These are phyloP conservation scores for Hippocampus kuda DNA, from an alignment of 2,797 vertebrate genomes.

Conservation along the genomic window DNA sequence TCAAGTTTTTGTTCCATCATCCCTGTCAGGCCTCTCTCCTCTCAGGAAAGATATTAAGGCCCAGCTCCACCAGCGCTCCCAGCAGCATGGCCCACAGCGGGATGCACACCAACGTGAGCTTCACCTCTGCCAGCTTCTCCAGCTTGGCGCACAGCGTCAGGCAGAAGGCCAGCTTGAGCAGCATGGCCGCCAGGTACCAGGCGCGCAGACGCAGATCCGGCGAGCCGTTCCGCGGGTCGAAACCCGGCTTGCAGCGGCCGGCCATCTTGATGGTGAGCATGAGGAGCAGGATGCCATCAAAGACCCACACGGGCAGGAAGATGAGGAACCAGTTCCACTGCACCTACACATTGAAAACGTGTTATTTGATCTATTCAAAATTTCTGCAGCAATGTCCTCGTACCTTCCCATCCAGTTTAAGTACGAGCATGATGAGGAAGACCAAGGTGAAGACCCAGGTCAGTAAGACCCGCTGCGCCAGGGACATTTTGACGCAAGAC, in stretches of 20 bases:
- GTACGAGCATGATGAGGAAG: constrained; percentile 90
- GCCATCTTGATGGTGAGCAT: constrained; percentile 92
- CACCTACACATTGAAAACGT: constrained; percentile 50
- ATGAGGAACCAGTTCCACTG: constrained; percentile 98
- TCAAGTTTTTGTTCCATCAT: neutral
- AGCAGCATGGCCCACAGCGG: constrained; percentile 85
- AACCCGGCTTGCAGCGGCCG: constrained; percentile 83
- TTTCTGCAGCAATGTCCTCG: neutral
- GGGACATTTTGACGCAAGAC: constrained; percentile 77
- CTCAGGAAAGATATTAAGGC: constrained; percentile 81
- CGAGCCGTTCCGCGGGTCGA: constrained; percentile 82
- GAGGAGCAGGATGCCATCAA: constrained; percentile 87
- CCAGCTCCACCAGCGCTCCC: constrained; percentile 84
- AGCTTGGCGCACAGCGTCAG: constrained; percentile 84
- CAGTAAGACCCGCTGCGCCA: constrained; percentile 90
- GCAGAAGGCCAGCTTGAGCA: constrained; percentile 89
- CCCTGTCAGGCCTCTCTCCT: constrained; percentile 68
- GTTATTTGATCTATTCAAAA: neutral
- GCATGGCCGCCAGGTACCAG: constrained; percentile 88
- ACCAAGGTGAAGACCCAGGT: constrained; percentile 92
- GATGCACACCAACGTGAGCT: constrained; percentile 82
- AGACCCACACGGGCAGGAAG: constrained; percentile 92
- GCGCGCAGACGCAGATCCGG: constrained; percentile 81
- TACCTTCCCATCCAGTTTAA: constrained; percentile 89
- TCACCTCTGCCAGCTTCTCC: constrained; percentile 75